Evolutionary conservation across 2,113 vertebrate species (phyloP).

Genomic region (Cyanoderma ruficeps): DNA sequence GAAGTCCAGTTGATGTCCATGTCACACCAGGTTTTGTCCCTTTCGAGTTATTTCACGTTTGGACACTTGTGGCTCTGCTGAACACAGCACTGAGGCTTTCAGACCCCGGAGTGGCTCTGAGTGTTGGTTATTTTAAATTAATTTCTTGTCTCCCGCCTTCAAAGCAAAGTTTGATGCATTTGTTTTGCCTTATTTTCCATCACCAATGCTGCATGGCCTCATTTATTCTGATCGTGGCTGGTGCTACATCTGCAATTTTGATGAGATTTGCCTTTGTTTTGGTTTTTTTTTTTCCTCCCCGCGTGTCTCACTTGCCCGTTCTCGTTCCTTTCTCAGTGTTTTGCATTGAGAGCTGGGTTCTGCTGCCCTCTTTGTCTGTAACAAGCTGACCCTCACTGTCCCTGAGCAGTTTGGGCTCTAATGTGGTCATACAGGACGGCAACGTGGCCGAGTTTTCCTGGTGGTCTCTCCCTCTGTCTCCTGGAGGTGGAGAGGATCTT

Average conservation of each 20-base stretch:
- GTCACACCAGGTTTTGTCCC: background rate
- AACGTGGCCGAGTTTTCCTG: background rate
- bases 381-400: constrained; percentile 18
- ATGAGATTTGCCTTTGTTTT: constrained; percentile 1
- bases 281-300: background rate
- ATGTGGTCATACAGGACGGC: constrained; percentile 45
- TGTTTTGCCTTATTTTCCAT: constrained; percentile 11
- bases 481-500: background rate
- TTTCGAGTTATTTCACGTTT: background rate
- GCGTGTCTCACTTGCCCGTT: background rate
- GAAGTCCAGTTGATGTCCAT: background rate
- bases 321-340: background rate
- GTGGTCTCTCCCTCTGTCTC: background rate
- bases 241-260: constrained; percentile 11
- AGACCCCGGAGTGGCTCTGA: background rate
- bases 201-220: constrained; percentile 51
- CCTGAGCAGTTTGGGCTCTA: background rate
- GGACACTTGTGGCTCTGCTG: background rate
- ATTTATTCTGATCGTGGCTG: constrained; percentile 22
- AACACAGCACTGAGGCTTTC: constrained; percentile 53
- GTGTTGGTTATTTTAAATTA: constrained; percentile 2
- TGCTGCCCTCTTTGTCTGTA: constrained; percentile 7
- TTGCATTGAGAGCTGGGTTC: background rate
- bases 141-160: constrained; percentile 6
- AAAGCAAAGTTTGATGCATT: background rate